A percentile compares a stretch with the other conserved stretches of the same genome.
Conservation (phyloP, 2,888 invertebrate species). For the Brenthis ino region DNA sequence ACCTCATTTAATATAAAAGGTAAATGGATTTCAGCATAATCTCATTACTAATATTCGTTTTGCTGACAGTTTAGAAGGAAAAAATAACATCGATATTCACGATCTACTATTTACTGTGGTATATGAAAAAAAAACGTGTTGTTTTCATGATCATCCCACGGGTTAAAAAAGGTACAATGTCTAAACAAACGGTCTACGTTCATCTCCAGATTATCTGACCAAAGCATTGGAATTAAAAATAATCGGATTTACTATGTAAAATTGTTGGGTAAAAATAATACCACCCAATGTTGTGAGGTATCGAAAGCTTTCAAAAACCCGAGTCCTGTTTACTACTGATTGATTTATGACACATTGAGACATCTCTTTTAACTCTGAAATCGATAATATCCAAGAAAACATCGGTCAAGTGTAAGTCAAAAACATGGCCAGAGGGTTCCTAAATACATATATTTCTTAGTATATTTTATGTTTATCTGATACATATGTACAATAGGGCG, state of each 20-base stretch:
- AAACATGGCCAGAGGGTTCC: too few relatives aligned
- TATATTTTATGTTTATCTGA: too few relatives aligned
- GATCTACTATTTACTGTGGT: slow-evolving; percentile 50
- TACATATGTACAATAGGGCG: too few relatives aligned
- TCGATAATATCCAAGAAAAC: slow-evolving; percentile 37
- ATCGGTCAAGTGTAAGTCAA: too few relatives aligned
- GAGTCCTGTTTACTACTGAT: slow-evolving; percentile 55
- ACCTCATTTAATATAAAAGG: slow-evolving; percentile 18
- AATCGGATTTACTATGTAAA: slow-evolving; percentile 73
- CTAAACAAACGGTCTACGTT: slow-evolving; percentile 48
- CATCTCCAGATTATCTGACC: slow-evolving; percentile 56
- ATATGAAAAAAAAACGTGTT: slow-evolving; percentile 56
- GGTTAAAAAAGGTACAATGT: slow-evolving; percentile 52
- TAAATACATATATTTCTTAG: too few relatives aligned
- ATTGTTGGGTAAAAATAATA: slow-evolving; percentile 62
- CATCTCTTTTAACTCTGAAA: slow-evolving; percentile 47
- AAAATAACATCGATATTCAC: slow-evolving; percentile 43
- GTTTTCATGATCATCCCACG: slow-evolving; percentile 50
- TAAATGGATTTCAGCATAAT: slow-evolving; percentile 45
- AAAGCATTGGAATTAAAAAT: slow-evolving; percentile 56
- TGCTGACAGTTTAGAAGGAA: slow-evolving; percentile 47
- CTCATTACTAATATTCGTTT: slow-evolving; percentile 53
- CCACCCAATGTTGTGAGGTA: slow-evolving; percentile 53
- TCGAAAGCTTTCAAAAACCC: slow-evolving; percentile 45
- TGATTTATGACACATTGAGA: slow-evolving; percentile 56